These are phyloP conservation scores for Crepidodera aurea DNA, from an alignment of 2,888 invertebrate species.

Conservation along the genomic window DNA sequence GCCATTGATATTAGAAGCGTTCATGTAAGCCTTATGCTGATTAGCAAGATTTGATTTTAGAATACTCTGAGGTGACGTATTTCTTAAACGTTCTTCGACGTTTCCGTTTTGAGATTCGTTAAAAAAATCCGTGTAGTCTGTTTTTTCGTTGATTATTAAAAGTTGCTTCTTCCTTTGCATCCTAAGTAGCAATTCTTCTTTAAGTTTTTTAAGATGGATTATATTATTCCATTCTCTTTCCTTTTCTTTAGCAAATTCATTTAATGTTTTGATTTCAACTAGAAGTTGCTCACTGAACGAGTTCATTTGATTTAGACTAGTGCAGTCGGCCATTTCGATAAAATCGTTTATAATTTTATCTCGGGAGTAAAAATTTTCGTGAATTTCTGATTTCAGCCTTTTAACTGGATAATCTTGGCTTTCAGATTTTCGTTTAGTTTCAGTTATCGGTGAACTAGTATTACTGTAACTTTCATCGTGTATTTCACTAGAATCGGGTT, in stretches of 20 bases:
- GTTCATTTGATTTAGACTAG: constrained; percentile 69
- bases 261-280: constrained; percentile 73
- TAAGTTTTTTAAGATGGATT: constrained; percentile 81
- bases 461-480: constrained; percentile 45
- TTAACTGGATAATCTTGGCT: constrained; percentile 52
- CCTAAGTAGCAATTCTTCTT: constrained; percentile 80
- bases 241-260: constrained; percentile 79
- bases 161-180: constrained; percentile 76
- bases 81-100: constrained; percentile 40
- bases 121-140: constrained; percentile 46
- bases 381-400: constrained; percentile 54
- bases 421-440: constrained; percentile 43
- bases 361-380: constrained; percentile 61
- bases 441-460: constrained; percentile 37
- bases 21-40: constrained; percentile 37
- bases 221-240: constrained; percentile 89
- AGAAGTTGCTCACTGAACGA: constrained; percentile 72
- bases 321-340: constrained; percentile 70
- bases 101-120: constrained; percentile 46
- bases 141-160: constrained; percentile 55
- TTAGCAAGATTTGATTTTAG: constrained; percentile 48
- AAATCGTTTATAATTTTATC: constrained; percentile 71
- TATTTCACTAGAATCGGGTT: constrained; percentile 36
- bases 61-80: constrained; percentile 44
- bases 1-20: constrained; percentile 36